Evolutionary conservation across 2,113 vertebrate genomes (phyloP), one percentile per base, ranked within the genome.

Genomic region (Catharus fuscescens): DNA sequence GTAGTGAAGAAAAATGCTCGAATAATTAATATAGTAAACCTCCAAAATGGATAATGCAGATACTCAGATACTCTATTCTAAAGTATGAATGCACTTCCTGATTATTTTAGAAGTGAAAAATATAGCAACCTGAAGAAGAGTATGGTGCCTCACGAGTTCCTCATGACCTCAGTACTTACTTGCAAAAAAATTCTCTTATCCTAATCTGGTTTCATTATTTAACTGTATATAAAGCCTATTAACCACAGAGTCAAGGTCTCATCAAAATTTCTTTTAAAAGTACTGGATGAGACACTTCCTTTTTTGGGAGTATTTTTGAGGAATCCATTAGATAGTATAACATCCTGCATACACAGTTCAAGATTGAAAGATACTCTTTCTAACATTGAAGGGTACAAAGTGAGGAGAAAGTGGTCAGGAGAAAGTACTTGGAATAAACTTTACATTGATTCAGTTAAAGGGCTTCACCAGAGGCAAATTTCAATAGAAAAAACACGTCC

Each of bases 31-130:
- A 44, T 1, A 79, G 18, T 12, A 77, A 81, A 84, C 79, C 66
- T 7, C 0, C 15, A 40, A 29, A 72, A 81, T 1, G 6, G 24
- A 53, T 23, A 69, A 77, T 4, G 6, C n/a, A 44, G 67, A 74
- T 15, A 74, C 9, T 24, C n/a, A 44, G 67, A 74, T 15, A 74
- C 9, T 24, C 47, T 54, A 36, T 44, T 83, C 73, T 62, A 14
- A 83, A 83, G 16, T 29, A 78, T 5, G 5, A 60, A 79, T 12
- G n/a, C 32, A 32, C 18, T 74, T 91, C 13, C 29, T 57, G 14
- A 60, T 45, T 56, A 79, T 57, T 87, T 91, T 38, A 82, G 15
- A 79, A 81, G 31, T 48, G 53, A 89, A 92, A 92, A 86, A 62
- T 26, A 57, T 0, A 76, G 29, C 47, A 88, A 44, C 11, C 26